Evolutionary conservation across 2,797 vertebrate species (phyloP).

Genomic region (Hoplostethus mediterraneus): DNA sequence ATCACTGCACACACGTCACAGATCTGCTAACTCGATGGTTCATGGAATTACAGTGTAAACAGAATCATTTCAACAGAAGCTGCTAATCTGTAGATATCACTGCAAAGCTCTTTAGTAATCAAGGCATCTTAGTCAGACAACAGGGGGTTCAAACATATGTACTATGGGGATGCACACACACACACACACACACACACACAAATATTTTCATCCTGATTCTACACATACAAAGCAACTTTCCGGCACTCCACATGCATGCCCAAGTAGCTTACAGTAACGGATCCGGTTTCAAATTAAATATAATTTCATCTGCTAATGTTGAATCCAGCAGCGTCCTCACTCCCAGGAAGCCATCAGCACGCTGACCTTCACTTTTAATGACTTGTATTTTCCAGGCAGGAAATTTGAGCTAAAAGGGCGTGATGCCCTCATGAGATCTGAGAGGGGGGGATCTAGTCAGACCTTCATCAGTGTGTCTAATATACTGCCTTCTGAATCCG

Average conservation of each 20-base stretch:
- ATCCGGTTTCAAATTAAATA: constrained; percentile 1
- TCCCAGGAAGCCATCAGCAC: constrained; percentile 33
- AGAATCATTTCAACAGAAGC: constrained; percentile 53
- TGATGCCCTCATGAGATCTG: constrained; percentile 27
- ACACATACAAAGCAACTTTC: neutral
- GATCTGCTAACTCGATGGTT: constrained; percentile 31
- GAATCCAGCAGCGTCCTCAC: constrained; percentile 19
- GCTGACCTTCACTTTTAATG: constrained; percentile 68
- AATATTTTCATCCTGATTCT: neutral
- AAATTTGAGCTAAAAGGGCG: constrained; percentile 51
- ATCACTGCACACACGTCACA: constrained; percentile 9
- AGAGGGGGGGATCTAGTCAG: constrained; percentile 25
- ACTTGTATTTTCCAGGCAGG: constrained; percentile 43
- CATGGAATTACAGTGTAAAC: constrained; percentile 27
- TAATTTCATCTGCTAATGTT: constrained; percentile 8
- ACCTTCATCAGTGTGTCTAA: constrained; percentile 22
- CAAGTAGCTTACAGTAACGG: neutral
- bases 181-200: neutral
- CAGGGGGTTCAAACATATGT: constrained; percentile 4
- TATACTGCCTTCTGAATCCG: constrained; percentile 45
- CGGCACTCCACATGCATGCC: neutral
- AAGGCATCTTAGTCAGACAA: constrained; percentile 47
- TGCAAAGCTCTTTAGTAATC: constrained; percentile 54
- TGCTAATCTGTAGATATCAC: constrained; percentile 50
- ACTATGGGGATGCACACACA: neutral